Percentiles rank a stretch among this genome's conserved stretches.
phyloP scores from a whole-genome alignment of 92 coral and sea anemone genomes.

The Montipora capitata region DNA sequence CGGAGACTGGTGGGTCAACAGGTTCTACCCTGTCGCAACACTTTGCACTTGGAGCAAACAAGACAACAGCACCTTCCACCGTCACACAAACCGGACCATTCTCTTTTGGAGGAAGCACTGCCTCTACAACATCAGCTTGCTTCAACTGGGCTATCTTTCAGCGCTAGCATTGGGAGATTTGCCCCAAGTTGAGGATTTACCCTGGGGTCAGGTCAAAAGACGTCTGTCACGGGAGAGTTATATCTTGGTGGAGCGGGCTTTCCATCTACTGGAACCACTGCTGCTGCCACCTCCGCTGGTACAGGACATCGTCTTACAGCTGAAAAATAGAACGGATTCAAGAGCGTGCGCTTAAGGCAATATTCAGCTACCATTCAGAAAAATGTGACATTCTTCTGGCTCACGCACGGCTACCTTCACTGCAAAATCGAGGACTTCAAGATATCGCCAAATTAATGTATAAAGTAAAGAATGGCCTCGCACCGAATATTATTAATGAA shows the following conservation, averaged over 20 bases:
- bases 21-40: slow-evolving; percentile 25
- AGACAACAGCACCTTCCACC: slow-evolving; percentile 25
- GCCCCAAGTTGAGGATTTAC: slow-evolving; percentile 14
- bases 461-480: too few species aligned
- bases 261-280: slow-evolving; percentile 28
- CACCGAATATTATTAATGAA: too few species aligned
- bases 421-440: too few species aligned
- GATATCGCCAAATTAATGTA: too few species aligned
- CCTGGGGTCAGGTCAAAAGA: slow-evolving; percentile 21
- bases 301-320: too few species aligned
- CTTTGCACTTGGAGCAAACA: slow-evolving; percentile 15
- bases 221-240: slow-evolving; percentile 61
- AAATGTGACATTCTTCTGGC: too few species aligned
- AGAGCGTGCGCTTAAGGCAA: too few species aligned
- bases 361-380: too few species aligned
- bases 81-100: slow-evolving; percentile 19
- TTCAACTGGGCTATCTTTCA: slow-evolving; percentile 48
- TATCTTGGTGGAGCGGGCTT: slow-evolving; percentile 22
- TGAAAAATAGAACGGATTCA: too few species aligned
- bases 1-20: background rate
- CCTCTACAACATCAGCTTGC: slow-evolving; percentile 53
- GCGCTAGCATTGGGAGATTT: slow-evolving; percentile 18
- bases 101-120: slow-evolving; percentile 20
- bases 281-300: slow-evolving; percentile 31
- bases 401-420: too few species aligned